Conservation (phyloP, 37 sponge, comb jelly and placozoan genomes). For the Theonella swinhoei region DNA sequence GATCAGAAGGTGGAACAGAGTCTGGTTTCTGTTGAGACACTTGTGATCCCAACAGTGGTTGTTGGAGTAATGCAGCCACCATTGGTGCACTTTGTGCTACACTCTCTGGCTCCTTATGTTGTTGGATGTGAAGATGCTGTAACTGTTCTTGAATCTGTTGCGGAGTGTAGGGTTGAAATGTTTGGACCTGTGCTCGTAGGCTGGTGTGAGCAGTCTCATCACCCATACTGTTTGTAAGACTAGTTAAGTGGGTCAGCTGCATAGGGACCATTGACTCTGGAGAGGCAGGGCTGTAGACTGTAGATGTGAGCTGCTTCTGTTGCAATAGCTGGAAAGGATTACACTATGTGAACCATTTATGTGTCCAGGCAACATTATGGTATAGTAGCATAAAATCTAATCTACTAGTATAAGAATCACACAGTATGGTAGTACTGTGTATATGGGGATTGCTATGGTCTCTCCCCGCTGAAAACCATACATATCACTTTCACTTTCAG, state of each 20-base stretch:
- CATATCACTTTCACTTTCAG: no score
- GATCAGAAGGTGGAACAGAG: not conserved
- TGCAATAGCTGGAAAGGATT: constrained; percentile 1
- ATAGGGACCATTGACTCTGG: not conserved
- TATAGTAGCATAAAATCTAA: no score
- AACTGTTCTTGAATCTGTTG: constrained; percentile 69
- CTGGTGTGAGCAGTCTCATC: not conserved
- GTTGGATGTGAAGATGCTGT: constrained; percentile 67
- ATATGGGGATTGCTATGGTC: not conserved
- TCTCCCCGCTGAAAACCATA: no score
- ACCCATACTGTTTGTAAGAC: not conserved
- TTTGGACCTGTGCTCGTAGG: constrained; percentile 61
- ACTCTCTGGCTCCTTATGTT: not conserved
- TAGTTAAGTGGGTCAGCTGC: not conserved
- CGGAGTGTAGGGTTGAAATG: constrained; percentile 60
- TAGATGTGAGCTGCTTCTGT: not conserved
- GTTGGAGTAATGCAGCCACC: not conserved
- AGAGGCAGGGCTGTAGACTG: not conserved
- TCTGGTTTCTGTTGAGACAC: not conserved
- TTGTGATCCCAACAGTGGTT: not conserved
- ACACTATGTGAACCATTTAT: not conserved
- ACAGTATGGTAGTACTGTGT: not conserved
- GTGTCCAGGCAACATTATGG: no score
- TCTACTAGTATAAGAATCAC: not conserved
- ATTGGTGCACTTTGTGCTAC: not conserved